A percentile compares a stretch with the other conserved stretches of the same genome.
Conservation (phyloP, 2,888 invertebrate genomes). For the Osmoderma eremita region DNA sequence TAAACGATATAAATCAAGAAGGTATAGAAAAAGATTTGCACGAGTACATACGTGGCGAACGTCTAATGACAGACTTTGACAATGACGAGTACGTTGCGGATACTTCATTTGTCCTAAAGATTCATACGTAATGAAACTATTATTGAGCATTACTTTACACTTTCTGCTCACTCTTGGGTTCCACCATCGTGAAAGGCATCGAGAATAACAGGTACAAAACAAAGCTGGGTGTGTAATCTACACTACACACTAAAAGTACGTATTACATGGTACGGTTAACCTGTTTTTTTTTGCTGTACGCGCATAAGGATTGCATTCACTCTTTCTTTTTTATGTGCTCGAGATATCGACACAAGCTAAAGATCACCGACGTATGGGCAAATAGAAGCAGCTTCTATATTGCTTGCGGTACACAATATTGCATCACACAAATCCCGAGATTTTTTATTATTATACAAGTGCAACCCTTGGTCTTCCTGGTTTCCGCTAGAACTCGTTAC, state of each 20-base stretch:
- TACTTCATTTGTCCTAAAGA: constrained; percentile 22
- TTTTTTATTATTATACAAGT: constrained; percentile 5
- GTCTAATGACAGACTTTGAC: constrained; percentile 1
- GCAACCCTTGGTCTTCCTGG: constrained; percentile 18
- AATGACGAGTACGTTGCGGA: constrained; percentile 10
- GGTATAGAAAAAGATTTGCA: constrained; percentile 7
- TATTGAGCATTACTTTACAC: constrained; percentile 37
- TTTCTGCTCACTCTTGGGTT: constrained; percentile 33
- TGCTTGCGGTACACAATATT: constrained; percentile 33
- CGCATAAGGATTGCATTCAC: constrained; percentile 27
- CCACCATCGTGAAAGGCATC: constrained; percentile 32
- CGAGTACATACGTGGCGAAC: not conserved
- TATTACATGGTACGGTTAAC: constrained; percentile 23
- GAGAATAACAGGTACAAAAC: constrained; percentile 34
- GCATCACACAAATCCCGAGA: constrained; percentile 23
- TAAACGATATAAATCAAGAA: constrained; percentile 26
- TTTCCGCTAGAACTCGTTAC: not conserved
- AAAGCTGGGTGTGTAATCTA: constrained; percentile 32
- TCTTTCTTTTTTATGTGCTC: constrained; percentile 25
- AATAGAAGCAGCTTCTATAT: constrained; percentile 23
- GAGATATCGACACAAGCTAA: constrained; percentile 24
- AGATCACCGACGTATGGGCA: constrained; percentile 7
- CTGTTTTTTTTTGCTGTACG: constrained; percentile 2
- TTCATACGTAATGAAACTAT: constrained; percentile 33
- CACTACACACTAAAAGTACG: constrained; percentile 34